Conservation (phyloP, 2,888 invertebrate species). For the Scaeva pyrastri region DNA sequence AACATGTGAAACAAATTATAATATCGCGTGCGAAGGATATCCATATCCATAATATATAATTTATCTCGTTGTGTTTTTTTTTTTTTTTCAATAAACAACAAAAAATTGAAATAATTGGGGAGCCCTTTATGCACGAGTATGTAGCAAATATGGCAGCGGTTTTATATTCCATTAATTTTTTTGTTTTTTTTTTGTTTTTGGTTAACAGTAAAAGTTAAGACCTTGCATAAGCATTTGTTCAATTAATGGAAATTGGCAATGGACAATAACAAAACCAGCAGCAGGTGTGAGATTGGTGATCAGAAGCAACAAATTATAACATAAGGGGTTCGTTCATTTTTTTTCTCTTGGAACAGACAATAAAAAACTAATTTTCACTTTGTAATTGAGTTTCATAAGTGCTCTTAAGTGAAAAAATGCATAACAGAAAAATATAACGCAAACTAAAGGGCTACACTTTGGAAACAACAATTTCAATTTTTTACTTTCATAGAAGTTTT, state of each 20-base stretch:
- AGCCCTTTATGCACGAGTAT: neutral
- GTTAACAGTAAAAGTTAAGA: conserved; percentile 22
- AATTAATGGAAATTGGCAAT: neutral
- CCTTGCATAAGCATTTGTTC: neutral
- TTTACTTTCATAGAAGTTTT: no score
- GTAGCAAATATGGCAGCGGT: conserved; percentile 4
- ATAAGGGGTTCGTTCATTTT: no score
- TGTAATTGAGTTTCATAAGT: neutral
- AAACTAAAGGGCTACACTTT: no score
- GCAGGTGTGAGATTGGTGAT: conserved; percentile 42
- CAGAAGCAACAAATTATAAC: neutral
- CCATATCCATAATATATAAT: conserved; percentile 38
- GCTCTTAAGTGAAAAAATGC: neutral
- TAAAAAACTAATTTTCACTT: neutral
- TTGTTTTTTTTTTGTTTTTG: neutral
- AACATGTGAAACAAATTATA: conserved; percentile 35
- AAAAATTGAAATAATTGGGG: conserved; percentile 22
- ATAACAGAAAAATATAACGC: no score
- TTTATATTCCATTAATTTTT: conserved; percentile 4
- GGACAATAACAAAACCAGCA: conserved; percentile 13
- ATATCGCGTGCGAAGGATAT: conserved; percentile 61
- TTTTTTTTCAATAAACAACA: conserved; percentile 7
- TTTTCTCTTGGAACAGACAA: neutral
- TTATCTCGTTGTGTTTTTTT: neutral
- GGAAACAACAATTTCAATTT: no score